Conservation (phyloP, 1,140 invertebrate genomes). For the Ceratina japonica region DNA sequence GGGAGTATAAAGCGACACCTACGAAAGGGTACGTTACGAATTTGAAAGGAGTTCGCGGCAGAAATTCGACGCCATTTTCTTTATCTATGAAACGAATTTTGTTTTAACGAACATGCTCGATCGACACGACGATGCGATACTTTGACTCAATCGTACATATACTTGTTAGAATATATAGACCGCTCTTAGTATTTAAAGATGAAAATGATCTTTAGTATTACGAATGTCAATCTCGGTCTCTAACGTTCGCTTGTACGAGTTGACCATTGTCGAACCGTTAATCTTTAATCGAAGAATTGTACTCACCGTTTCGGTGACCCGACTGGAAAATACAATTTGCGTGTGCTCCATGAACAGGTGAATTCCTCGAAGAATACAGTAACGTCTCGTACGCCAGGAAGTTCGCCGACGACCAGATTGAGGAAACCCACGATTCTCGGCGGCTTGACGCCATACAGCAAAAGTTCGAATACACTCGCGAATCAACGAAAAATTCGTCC, state of each 20-base stretch:
- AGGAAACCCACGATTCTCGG: constrained; percentile 38
- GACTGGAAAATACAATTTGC: constrained; percentile 27
- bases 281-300: not conserved
- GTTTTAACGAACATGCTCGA: too few relatives aligned
- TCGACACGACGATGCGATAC: not conserved
- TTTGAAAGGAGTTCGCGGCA: not conserved
- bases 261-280: not conserved
- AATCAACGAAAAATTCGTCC: constrained; percentile 27
- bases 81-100: not conserved
- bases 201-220: not conserved
- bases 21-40: not conserved
- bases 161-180: not conserved
- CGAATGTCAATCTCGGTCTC: not conserved
- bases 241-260: constrained; percentile 14
- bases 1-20: not conserved
- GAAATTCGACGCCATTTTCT: not conserved
- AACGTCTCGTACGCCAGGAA: constrained; percentile 36
- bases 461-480: constrained; percentile 26
- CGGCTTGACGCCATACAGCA: constrained; percentile 24
- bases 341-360: constrained; percentile 44
- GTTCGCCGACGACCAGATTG: constrained; percentile 29
- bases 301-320: not conserved
- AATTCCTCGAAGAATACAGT: constrained; percentile 39
- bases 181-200: not conserved
- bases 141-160: too few relatives aligned